phyloP scores from a whole-genome alignment of 1,140 invertebrate genomes.

The Penaeus chinensis region DNA sequence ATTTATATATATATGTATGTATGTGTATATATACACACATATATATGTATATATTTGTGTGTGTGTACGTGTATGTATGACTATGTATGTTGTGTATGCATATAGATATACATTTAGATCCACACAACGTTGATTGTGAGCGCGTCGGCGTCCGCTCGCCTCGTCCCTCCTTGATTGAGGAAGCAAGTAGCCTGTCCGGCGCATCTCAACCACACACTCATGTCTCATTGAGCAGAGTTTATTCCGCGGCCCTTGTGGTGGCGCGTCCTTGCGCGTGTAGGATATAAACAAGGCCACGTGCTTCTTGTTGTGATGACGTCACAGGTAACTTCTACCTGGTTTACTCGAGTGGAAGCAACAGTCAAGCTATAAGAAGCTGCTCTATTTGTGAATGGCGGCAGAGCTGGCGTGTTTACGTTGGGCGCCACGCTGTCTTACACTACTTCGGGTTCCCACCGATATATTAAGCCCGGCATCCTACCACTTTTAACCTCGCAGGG shows the following conservation, averaged over 20 bases:
- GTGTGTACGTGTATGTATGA: too few species aligned
- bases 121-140: too few species aligned
- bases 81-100: too few species aligned
- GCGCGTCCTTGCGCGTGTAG: not conserved
- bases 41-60: too few species aligned
- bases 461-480: conserved; percentile 36
- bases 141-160: too few species aligned
- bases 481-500: conserved; percentile 24
- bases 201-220: not conserved
- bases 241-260: not conserved
- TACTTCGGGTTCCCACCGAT: conserved; percentile 16
- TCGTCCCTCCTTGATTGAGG: too few species aligned
- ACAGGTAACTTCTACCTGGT: conserved; percentile 7
- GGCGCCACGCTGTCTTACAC: conserved; percentile 22
- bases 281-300: conserved; percentile 24
- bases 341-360: conserved; percentile 37
- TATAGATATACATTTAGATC: too few species aligned
- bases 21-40: too few species aligned
- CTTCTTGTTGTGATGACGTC: conserved; percentile 25
- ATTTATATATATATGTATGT: too few species aligned
- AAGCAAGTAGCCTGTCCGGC: too few species aligned
- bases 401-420: conserved; percentile 33
- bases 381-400: conserved; percentile 38
- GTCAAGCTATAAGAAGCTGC: conserved; percentile 35
- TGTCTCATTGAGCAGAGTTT: not conserved